A percentile compares a stretch with the other conserved stretches of the same genome.
Conservation (phyloP, 2,797 vertebrate genomes). For the Heterohyrax brucei region DNA sequence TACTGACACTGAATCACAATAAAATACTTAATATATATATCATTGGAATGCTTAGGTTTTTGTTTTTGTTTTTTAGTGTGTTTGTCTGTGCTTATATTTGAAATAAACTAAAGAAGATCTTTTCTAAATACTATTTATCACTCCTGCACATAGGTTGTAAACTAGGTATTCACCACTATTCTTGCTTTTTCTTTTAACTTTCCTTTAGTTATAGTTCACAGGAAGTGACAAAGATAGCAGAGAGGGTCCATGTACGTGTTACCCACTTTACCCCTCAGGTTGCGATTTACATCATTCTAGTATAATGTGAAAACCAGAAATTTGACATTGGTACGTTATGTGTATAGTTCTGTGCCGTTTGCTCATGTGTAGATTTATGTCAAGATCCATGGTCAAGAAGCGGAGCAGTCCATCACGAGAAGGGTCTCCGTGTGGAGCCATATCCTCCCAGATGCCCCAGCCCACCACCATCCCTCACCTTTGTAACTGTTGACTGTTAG, state of each 20-base stretch:
- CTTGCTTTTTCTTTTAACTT: constrained; percentile 23
- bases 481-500: not conserved
- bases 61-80: not conserved
- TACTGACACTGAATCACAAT: too few relatives aligned
- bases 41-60: constrained; percentile 19
- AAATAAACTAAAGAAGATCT: constrained; percentile 53
- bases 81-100: not conserved
- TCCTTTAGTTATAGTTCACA: constrained; percentile 48
- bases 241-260: not conserved
- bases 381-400: not conserved
- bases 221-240: constrained; percentile 1
- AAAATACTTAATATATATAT: too few relatives aligned
- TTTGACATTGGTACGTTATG: not conserved
- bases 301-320: constrained; percentile 3
- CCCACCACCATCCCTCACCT: not conserved
- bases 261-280: not conserved
- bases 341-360: not conserved
- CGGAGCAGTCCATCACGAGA: not conserved
- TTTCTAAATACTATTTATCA: constrained; percentile 64
- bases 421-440: not conserved
- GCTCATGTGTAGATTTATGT: not conserved
- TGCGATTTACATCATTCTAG: constrained; percentile 47
- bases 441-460: accelerated
- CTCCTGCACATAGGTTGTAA: constrained; percentile 42
- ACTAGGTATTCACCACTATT: constrained; percentile 50